Base-by-base conservation (phyloP, 2,888 invertebrate genomes). In the Erynnis tages region DNA sequence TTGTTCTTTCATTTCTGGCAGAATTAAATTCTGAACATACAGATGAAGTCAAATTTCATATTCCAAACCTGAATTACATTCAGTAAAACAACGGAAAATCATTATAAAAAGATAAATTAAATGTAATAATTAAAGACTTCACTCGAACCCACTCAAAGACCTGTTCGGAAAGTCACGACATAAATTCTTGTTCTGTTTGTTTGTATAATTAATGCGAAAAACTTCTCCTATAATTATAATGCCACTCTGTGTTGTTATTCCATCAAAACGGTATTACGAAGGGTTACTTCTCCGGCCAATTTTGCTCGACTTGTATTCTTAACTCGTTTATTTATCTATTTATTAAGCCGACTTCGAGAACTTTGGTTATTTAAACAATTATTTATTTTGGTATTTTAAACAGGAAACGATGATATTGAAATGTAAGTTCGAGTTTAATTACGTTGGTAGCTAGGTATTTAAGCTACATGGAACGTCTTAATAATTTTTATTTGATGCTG, bases 171-270 rank as follows among this genome's bases (percentile, higher is more conserved):
- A 82, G 79, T 79, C 79, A 73, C 71, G 67, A 66, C 55, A 57
- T 69, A 75, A 77, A 76, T 76, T 73, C 73, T 66, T 73, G 75
- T 77, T 83, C 76, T 82, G 80, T 83, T 83, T 84, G 80, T 83
- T 83, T 82, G 76, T 82, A 74, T 82, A 84, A 85, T 84, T 82
- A 86, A 84, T 84, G 77, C 77, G 66, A 70, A 76, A 75, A 75
- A 74, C 76, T 77, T 71, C 71, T 69, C 65, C 68, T 76, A 78
- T 82, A 81, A 82, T 82, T 79, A 79, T 78, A 74, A 79, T 75
- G 74, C 73, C 69, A 72, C 71, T 78, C 71, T 66, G 64, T 75
- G 73, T 73, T 75, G 70, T 73, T 76, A 71, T 73, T 76, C 65
- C 62, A 63, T 62, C 59, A 67, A 74, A 70, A 69, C 67, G 67